Evolutionary conservation across 2,113 vertebrate species (phyloP).

Genomic region (Crypturellus undulatus): DNA sequence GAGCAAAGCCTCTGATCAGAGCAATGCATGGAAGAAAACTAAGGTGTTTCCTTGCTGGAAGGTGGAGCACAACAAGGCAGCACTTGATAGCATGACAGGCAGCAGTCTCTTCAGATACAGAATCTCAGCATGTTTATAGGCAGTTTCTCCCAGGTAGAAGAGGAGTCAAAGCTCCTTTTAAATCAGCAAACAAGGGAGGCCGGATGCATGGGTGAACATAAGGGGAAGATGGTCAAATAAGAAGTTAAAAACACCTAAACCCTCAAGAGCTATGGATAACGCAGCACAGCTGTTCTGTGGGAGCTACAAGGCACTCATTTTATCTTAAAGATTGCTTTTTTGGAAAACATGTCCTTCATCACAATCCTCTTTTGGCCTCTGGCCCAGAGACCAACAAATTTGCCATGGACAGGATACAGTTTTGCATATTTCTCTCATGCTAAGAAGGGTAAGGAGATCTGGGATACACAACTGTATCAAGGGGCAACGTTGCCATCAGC

Average conservation of each 20-base stretch:
- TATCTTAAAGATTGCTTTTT: background rate
- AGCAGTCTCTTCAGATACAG: background rate
- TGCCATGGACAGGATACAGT: background rate
- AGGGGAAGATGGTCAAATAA: background rate
- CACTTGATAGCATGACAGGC: background rate
- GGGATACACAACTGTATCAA: too few relatives aligned
- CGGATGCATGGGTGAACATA: background rate
- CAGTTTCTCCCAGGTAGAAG: background rate
- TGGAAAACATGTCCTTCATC: background rate
- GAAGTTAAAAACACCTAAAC: background rate
- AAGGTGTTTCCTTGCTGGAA: background rate
- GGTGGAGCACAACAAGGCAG: background rate
- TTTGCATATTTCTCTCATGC: too few relatives aligned
- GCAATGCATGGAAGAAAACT: constrained; percentile 24
- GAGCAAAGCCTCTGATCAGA: background rate
- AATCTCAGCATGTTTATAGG: rapidly evolving
- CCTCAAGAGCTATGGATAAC: background rate
- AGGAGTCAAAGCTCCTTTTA: background rate
- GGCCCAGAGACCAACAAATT: background rate
- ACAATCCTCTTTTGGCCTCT: background rate
- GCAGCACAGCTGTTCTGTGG: background rate
- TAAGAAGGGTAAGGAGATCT: too few relatives aligned
- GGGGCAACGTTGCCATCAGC: too few relatives aligned
- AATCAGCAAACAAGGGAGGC: background rate
- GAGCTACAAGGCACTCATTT: background rate